These are phyloP conservation scores for Blastobasis lacticolella DNA, from an alignment of 2,888 invertebrate species.

Conservation along the genomic window DNA sequence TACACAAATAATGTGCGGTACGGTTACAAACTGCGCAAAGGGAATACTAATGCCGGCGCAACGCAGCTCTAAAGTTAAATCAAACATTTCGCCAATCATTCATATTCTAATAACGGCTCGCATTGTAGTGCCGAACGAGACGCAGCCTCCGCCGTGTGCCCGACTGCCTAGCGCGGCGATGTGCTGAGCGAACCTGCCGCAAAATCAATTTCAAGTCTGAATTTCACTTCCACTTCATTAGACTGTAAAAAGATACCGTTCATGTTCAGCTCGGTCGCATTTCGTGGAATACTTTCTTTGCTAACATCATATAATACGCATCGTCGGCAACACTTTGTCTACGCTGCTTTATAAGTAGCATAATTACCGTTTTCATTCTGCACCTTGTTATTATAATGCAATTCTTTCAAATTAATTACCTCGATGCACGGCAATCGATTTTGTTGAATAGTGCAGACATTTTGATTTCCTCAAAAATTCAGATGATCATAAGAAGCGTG, in stretches of 20 bases:
- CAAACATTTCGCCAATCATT: slow-evolving; percentile 44
- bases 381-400: too few relatives aligned
- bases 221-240: background rate
- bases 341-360: too few relatives aligned
- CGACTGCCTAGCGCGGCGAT: background rate
- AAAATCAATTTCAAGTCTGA: background rate
- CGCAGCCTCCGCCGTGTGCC: background rate
- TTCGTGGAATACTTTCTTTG: too few relatives aligned
- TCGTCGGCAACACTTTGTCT: too few relatives aligned
- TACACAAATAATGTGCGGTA: slow-evolving; percentile 68
- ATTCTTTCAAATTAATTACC: too few relatives aligned
- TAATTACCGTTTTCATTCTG: too few relatives aligned
- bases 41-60: slow-evolving; percentile 57
- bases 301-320: too few relatives aligned
- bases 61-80: slow-evolving; percentile 40
- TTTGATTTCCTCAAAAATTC: too few relatives aligned
- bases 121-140: background rate
- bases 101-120: background rate
- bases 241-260: background rate
- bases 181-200: background rate
- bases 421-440: too few relatives aligned
- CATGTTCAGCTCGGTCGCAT: too few relatives aligned
- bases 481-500: too few relatives aligned
- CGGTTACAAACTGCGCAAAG: slow-evolving; percentile 63
- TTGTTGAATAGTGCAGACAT: too few relatives aligned